A percentile compares a stretch with the other conserved stretches of the same genome.
Evolutionary conservation across 1,140 invertebrate genomes (phyloP).

Genomic region (Adelges cooleyi): DNA sequence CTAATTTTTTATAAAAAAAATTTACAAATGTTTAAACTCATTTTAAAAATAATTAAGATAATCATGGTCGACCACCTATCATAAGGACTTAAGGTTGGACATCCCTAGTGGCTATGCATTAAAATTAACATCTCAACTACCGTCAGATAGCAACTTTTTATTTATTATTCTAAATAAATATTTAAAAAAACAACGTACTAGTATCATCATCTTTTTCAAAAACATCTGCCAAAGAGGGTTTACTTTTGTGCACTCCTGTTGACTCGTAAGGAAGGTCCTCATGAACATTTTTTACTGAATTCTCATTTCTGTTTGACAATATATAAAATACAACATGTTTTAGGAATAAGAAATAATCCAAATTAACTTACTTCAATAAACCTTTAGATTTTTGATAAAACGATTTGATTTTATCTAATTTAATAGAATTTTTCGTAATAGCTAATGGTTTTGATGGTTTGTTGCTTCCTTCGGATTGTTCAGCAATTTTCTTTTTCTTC

Average conservation of each 20-base stretch:
- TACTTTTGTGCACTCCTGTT: constrained; percentile 9
- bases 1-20: too few relatives aligned
- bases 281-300: neutral
- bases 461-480: constrained; percentile 36
- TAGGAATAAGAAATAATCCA: too few relatives aligned
- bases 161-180: too few relatives aligned
- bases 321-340: neutral
- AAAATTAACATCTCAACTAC: too few relatives aligned
- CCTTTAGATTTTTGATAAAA: constrained; percentile 21
- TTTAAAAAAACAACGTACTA: neutral
- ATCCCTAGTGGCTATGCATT: too few relatives aligned
- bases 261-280: constrained; percentile 18
- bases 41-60: too few relatives aligned
- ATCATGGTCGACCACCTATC: too few relatives aligned
- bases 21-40: too few relatives aligned
- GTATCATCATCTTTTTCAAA: neutral
- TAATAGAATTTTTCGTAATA: constrained; percentile 16
- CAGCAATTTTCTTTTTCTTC: constrained; percentile 46
- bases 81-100: too few relatives aligned
- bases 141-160: too few relatives aligned
- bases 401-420: constrained; percentile 22
- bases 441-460: neutral
- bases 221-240: neutral
- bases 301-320: neutral
- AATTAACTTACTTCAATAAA: neutral